phyloP scores from a whole-genome alignment of 1,140 invertebrate genomes.

The Aphelinus atriplicis region DNA sequence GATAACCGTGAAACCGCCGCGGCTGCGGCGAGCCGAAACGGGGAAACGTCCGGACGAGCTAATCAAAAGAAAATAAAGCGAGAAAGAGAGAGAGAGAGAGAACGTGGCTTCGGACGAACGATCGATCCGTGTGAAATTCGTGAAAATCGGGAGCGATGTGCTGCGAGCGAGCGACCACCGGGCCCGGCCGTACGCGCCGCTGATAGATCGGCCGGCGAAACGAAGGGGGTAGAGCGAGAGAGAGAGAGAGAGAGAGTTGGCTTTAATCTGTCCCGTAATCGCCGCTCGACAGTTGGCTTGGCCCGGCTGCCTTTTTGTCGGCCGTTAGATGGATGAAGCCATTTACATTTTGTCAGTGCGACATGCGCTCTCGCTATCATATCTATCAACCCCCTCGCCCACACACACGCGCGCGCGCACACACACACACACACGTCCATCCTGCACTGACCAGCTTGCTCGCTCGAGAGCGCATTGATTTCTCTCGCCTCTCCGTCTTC shows the following conservation, averaged over 20 bases:
- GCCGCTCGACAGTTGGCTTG: conserved; percentile 63
- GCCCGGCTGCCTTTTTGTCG: conserved; percentile 60
- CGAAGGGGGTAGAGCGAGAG: conserved; percentile 56
- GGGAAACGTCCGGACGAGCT: too few relatives aligned
- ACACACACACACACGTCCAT: too few relatives aligned
- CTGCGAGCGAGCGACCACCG: not conserved
- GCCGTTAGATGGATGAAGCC: conserved; percentile 64
- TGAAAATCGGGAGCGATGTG: conserved; percentile 14
- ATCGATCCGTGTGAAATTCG: conserved; percentile 37
- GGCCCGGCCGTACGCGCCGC: conserved; percentile 42
- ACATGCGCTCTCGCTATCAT: conserved; percentile 66
- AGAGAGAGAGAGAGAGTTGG: conserved; percentile 49
- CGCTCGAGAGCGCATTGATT: too few relatives aligned
- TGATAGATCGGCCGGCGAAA: conserved; percentile 65
- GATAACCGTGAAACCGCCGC: conserved; percentile 4
- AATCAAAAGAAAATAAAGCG: not conserved
- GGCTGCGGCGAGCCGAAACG: too few relatives aligned
- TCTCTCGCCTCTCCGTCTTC: too few relatives aligned
- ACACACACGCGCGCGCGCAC: too few relatives aligned
- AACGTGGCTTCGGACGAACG: not conserved
- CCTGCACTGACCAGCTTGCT: too few relatives aligned
- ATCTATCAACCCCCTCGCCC: conserved; percentile 32
- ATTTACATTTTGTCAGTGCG: conserved; percentile 68
- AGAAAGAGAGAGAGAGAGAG: not conserved
- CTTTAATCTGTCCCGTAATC: conserved; percentile 68